phyloP scores from a whole-genome alignment of 2,888 invertebrate genomes.

The Macaria notata region DNA sequence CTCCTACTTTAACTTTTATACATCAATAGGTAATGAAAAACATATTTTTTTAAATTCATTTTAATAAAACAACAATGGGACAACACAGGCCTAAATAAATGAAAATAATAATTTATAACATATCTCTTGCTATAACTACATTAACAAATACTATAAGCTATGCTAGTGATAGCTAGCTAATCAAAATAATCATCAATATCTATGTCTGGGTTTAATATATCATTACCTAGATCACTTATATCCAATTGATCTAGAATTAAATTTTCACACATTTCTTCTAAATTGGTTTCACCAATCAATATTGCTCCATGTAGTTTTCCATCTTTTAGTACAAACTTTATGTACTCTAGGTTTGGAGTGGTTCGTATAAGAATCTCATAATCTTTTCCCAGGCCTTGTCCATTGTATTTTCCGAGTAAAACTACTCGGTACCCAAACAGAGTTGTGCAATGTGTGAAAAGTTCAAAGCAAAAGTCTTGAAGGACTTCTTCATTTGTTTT shows the following conservation, averaged over 20 bases:
- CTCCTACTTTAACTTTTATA: too few species aligned
- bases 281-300: conserved; percentile 97
- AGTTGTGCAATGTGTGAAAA: conserved; percentile 97
- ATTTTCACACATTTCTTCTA: conserved; percentile 99
- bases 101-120: too few species aligned
- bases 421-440: conserved; percentile 97
- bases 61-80: too few species aligned
- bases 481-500: conserved; percentile 84
- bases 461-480: conserved; percentile 98
- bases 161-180: conserved; percentile 60
- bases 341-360: conserved; percentile 90
- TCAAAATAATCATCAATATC: conserved; percentile 99
- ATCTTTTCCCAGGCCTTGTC: conserved; percentile 89
- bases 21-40: too few species aligned
- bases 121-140: too few species aligned
- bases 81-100: too few species aligned
- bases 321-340: conserved; percentile 93
- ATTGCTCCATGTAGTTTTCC: conserved; percentile 96
- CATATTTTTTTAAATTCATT: too few species aligned
- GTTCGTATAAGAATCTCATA: conserved; percentile 94
- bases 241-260: conserved; percentile 97
- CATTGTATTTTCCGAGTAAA: conserved; percentile 95
- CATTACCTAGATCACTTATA: conserved; percentile 92
- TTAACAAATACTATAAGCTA: too few species aligned
- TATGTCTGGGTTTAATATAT: conserved; percentile 96